A percentile compares a stretch with the other conserved stretches of the same genome.
phyloP scores from a whole-genome alignment of 2,113 vertebrate species.

The Poeciliopsis turrubarensis region DNA sequence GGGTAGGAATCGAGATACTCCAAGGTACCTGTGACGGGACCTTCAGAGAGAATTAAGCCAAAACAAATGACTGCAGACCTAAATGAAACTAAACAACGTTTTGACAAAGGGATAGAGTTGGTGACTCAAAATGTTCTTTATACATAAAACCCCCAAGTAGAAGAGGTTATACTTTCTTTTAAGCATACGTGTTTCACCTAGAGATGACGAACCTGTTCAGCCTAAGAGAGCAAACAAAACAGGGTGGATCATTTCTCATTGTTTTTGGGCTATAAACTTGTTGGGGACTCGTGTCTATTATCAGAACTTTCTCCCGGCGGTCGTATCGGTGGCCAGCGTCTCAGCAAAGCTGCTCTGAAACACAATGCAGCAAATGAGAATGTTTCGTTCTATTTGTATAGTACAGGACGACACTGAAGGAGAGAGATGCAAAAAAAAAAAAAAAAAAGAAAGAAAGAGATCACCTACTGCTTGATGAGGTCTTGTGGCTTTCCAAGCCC shows the following conservation, averaged over 20 bases:
- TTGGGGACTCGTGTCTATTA: conserved; percentile 59
- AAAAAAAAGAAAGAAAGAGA: background rate
- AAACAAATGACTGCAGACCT: too few species aligned
- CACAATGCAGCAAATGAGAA: conserved; percentile 74
- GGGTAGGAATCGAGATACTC: too few species aligned
- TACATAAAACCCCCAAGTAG: too few species aligned
- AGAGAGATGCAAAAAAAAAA: conserved; percentile 51
- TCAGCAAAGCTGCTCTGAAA: conserved; percentile 67
- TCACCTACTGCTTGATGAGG: conserved; percentile 77
- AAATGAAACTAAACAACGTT: too few species aligned
- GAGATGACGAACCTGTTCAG: background rate
- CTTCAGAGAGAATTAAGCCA: too few species aligned
- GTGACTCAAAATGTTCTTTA: too few species aligned
- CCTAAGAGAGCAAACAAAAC: conserved; percentile 5
- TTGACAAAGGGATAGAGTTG: too few species aligned
- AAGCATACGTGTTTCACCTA: too few species aligned
- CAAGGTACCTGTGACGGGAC: too few species aligned
- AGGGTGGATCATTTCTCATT: conserved; percentile 1
- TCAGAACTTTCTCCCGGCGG: conserved; percentile 31
- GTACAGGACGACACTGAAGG: conserved; percentile 56
- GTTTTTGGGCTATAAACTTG: conserved; percentile 42
- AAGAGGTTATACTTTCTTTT: too few species aligned
- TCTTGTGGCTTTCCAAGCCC: conserved; percentile 64
- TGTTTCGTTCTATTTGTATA: conserved; percentile 76
- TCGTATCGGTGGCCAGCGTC: conserved; percentile 35